These are phyloP conservation scores for Corythaeola cristata DNA, from an alignment of 2,113 vertebrate species.

Conservation along the genomic window DNA sequence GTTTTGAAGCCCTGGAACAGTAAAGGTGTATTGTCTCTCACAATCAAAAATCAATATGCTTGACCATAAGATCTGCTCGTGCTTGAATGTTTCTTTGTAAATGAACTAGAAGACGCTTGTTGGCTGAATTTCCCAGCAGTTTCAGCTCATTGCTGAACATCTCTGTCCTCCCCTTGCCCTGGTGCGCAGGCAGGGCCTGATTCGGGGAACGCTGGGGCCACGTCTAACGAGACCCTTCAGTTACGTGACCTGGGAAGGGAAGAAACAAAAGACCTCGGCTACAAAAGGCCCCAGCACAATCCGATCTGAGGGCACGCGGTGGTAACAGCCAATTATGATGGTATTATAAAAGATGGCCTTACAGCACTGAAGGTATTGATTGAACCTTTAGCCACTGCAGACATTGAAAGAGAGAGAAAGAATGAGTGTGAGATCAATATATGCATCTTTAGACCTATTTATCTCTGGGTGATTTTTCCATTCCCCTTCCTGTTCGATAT, in stretches of 20 bases:
- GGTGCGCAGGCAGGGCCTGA: background rate
- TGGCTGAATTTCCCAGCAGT: background rate
- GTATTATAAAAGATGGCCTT: slow-evolving; percentile 80
- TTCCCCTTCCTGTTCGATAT: slow-evolving; percentile 74
- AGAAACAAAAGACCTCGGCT: background rate
- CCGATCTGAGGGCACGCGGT: slow-evolving; percentile 65
- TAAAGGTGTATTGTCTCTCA: background rate
- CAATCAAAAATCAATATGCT: background rate
- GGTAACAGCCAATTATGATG: slow-evolving; percentile 82
- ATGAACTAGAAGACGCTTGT: background rate
- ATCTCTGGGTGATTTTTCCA: slow-evolving; percentile 71
- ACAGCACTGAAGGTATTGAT: slow-evolving; percentile 80
- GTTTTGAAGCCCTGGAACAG: background rate
- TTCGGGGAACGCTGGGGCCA: background rate
- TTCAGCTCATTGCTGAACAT: background rate
- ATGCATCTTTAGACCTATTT: slow-evolving; percentile 74
- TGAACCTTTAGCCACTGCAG: slow-evolving; percentile 80
- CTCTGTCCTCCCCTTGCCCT: background rate
- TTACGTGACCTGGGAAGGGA: background rate
- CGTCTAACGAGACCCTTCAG: background rate
- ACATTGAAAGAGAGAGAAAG: slow-evolving; percentile 75
- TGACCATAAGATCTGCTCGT: background rate
- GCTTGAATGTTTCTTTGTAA: background rate
- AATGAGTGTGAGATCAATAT: slow-evolving; percentile 59
- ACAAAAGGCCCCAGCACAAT: background rate